Evolutionary conservation across 2,888 invertebrate genomes (phyloP).

Genomic region (Pilophorus perplexus): DNA sequence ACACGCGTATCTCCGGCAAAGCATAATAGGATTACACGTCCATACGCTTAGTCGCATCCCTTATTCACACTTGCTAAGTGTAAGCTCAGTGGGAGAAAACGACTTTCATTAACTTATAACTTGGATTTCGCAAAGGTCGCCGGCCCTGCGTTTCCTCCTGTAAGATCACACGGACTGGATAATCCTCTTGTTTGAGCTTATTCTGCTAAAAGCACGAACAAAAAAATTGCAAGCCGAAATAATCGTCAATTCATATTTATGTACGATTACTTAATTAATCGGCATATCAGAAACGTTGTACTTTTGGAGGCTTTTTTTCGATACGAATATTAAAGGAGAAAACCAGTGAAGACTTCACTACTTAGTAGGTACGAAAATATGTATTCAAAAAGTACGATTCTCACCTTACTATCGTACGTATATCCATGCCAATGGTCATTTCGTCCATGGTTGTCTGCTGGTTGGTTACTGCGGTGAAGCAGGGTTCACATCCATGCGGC

Average conservation of each 20-base stretch:
- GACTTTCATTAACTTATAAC: conserved; percentile 36
- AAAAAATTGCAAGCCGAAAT: too few relatives aligned
- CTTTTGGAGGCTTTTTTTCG: too few relatives aligned
- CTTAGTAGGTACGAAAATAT: too few relatives aligned
- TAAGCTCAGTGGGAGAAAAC: neutral
- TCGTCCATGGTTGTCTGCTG: too few relatives aligned
- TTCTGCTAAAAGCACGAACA: neutral
- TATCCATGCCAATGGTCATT: neutral
- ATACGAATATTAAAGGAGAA: too few relatives aligned
- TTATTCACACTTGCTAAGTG: conserved; percentile 19
- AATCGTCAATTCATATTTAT: too few relatives aligned
- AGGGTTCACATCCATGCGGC: too few relatives aligned
- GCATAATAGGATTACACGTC: conserved; percentile 32
- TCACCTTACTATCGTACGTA: too few relatives aligned
- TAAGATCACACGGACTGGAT: conserved; percentile 17
- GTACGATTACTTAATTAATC: too few relatives aligned
- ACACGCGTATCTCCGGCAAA: conserved; percentile 22
- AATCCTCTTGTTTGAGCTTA: conserved; percentile 8
- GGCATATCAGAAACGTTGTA: too few relatives aligned
- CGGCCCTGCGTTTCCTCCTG: conserved; percentile 27
- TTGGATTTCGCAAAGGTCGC: conserved; percentile 22
- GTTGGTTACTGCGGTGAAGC: too few relatives aligned
- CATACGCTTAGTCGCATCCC: conserved; percentile 28
- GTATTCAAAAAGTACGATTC: conserved; percentile 1
- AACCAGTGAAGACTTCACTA: too few relatives aligned